Evolutionary conservation across 2,797 vertebrate genomes (phyloP).

Genomic region (Tragelaphus oryx): DNA sequence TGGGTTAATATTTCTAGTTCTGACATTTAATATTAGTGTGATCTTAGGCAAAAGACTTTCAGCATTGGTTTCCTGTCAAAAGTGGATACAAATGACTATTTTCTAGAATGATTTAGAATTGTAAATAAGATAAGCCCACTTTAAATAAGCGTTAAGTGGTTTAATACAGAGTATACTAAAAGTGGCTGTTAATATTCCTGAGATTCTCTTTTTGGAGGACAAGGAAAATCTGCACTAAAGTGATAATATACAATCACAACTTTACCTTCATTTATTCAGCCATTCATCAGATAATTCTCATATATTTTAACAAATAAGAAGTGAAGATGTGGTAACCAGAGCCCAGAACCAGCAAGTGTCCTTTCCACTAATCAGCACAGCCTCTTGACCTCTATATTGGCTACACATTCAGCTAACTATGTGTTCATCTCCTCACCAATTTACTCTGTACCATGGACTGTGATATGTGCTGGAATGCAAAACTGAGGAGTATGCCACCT

Average conservation of each 20-base stretch:
- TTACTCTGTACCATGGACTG: not conserved
- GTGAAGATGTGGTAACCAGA: not conserved
- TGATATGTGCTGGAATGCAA: not conserved
- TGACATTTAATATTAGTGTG: not conserved
- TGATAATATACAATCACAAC: not conserved
- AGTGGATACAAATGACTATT: not conserved
- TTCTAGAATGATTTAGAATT: not conserved
- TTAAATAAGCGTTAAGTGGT: not conserved
- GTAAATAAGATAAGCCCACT: not conserved
- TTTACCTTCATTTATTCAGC: not conserved
- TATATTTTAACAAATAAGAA: not conserved
- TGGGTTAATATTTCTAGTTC: not conserved
- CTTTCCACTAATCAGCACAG: not conserved
- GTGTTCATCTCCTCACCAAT: not conserved
- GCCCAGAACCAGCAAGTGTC: not conserved
- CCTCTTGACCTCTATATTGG: not conserved
- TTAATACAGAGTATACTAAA: not conserved
- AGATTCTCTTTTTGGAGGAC: not conserved
- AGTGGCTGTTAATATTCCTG: not conserved
- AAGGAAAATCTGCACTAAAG: not conserved
- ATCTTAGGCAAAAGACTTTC: not conserved
- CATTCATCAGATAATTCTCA: not conserved
- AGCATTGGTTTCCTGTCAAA: not conserved
- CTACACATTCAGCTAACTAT: not conserved
- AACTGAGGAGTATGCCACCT: fast-evolving